phyloP scores from a whole-genome alignment of 37 sponge, comb jelly and placozoan genomes.

The Axinella damicornis region DNA sequence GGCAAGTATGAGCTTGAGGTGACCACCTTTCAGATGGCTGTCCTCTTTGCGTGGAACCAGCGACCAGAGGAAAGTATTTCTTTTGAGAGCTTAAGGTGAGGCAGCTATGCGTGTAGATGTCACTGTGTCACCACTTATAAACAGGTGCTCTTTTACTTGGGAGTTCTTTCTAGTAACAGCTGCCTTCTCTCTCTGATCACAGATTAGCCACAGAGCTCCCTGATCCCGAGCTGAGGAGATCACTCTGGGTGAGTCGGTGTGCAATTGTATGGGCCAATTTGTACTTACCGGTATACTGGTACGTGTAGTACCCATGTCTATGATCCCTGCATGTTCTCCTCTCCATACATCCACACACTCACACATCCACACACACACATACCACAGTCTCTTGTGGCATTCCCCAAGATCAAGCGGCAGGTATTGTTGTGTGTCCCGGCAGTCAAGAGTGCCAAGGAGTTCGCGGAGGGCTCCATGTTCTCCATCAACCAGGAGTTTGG shows the following conservation, averaged over 20 bases:
- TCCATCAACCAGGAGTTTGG: slow-evolving; percentile 90
- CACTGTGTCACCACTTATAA: too few relatives aligned
- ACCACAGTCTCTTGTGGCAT: slow-evolving; percentile 79
- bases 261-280: neutral
- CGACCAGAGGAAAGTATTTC: slow-evolving; percentile 81
- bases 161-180: too few relatives aligned
- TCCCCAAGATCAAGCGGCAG: slow-evolving; percentile 88
- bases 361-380: neutral
- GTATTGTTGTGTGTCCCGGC: slow-evolving; percentile 76
- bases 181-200: neutral
- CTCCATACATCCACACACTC: neutral
- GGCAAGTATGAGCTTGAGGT: slow-evolving; percentile 94
- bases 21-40: slow-evolving; percentile 95
- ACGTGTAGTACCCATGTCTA: too few relatives aligned
- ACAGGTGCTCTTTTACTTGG: too few relatives aligned
- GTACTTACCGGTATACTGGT: too few relatives aligned
- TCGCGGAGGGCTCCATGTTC: slow-evolving; percentile 60
- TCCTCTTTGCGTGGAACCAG: slow-evolving; percentile 94
- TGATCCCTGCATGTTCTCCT: too few relatives aligned
- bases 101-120: too few relatives aligned
- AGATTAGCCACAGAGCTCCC: slow-evolving; percentile 88
- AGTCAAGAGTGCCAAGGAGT: slow-evolving; percentile 69
- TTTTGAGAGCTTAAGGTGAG: slow-evolving; percentile 84
- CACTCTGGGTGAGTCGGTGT: slow-evolving; percentile 73
- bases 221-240: slow-evolving; percentile 84